Percentiles rank a stretch among this genome's conserved stretches.
Evolutionary conservation across 2,888 invertebrate species (phyloP).

Genomic region (Epirrhoe alternata): DNA sequence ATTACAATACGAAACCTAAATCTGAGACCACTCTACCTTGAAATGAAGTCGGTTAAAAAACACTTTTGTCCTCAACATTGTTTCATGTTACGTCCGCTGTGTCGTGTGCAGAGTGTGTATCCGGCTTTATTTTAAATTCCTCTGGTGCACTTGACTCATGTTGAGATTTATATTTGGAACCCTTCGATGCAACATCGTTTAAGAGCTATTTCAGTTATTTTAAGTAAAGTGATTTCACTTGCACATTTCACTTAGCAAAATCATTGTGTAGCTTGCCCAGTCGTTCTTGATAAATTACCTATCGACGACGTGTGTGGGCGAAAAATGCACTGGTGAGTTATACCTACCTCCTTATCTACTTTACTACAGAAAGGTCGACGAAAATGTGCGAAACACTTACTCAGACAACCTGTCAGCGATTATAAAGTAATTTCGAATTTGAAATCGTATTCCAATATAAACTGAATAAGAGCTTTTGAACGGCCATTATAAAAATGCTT

Average conservation of each 20-base stretch:
- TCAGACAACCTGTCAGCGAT: too few species aligned
- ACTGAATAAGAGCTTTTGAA: too few species aligned
- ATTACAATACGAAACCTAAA: not conserved
- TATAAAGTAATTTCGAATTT: too few species aligned
- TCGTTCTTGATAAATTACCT: not conserved
- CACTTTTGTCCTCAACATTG: not conserved
- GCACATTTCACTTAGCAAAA: not conserved
- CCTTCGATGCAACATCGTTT: slow-evolving; percentile 25
- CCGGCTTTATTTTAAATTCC: slow-evolving; percentile 15
- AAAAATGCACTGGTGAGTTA: too few species aligned
- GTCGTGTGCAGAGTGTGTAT: slow-evolving; percentile 15
- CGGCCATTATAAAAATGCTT: too few species aligned
- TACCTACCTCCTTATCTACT: too few species aligned
- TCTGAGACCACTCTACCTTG: not conserved
- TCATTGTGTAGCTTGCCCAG: not conserved
- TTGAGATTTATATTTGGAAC: slow-evolving; percentile 35
- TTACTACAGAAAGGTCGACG: too few species aligned
- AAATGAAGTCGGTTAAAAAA: too few species aligned
- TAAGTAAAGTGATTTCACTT: not conserved
- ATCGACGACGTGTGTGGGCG: not conserved
- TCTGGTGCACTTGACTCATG: slow-evolving; percentile 41
- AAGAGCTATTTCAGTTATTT: not conserved
- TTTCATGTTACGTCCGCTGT: not conserved
- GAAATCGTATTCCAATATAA: too few species aligned
- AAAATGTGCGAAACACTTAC: too few species aligned